Conservation (phyloP, 2,113 vertebrate genomes). For the Lagenorhynchus albirostris region DNA sequence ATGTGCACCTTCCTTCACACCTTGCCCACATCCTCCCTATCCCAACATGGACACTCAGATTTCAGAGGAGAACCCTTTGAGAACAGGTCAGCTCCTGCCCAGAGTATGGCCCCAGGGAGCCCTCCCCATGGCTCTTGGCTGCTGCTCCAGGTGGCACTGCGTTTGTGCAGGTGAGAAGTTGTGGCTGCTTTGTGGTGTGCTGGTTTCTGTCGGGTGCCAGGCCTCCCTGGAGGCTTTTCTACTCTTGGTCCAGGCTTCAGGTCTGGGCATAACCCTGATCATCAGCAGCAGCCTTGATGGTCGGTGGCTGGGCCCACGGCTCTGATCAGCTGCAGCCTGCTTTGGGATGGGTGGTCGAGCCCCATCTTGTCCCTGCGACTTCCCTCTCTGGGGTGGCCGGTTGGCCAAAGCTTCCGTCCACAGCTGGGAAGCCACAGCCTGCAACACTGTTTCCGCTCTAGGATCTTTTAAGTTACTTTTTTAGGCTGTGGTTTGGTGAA, state of each 20-base stretch:
- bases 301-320: neutral
- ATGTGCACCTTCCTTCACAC: neutral
- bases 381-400: neutral
- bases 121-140: neutral
- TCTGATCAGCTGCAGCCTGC: neutral
- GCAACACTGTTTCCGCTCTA: slow-evolving; percentile 47
- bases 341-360: neutral
- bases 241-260: neutral
- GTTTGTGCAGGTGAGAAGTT: neutral
- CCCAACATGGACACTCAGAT: neutral
- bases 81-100: neutral
- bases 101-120: neutral
- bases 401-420: neutral
- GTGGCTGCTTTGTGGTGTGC: neutral
- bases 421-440: slow-evolving; percentile 44
- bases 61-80: neutral
- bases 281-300: neutral
- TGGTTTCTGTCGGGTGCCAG: neutral
- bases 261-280: neutral
- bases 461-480: slow-evolving; percentile 65
- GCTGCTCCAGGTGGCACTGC: neutral
- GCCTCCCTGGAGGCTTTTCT: neutral
- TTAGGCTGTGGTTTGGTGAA: slow-evolving; percentile 73
- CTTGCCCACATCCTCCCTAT: neutral
- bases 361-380: neutral